Evolutionary conservation across 2,113 vertebrate genomes (phyloP), one percentile per base, ranked within the genome.

Genomic region (Corythornis cristatus): DNA sequence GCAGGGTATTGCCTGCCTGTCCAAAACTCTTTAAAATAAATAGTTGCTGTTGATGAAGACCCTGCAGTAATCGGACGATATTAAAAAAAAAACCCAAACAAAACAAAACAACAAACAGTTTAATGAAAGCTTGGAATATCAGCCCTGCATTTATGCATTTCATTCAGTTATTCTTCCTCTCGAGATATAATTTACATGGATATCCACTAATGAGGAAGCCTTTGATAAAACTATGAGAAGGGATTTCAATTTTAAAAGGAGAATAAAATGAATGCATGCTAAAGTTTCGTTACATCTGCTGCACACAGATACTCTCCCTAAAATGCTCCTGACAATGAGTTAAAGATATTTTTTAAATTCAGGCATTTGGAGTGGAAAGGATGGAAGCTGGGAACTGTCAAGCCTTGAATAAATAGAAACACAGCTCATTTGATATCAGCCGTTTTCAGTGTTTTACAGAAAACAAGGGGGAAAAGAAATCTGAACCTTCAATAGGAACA

Each of bases 381-480:
- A 57, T 0, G 6, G 90, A 85, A 92, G 57, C 67, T 60, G 67
- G 72, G 56, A 70, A 84, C n/a, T 31, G 83, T 61, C 29, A 51
- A 54, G 84, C 43, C 83, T 83, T 25, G 42, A 37, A 15, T 61
- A 84, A 70, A 80, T 4, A 7, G 70, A 93, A 93, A 76, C 88
- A 62, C 45, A 20, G n/a, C 43, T 66, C n/a, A 14, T 74, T 93
- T 53, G 42, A 14, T 62, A 83, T 60, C 56, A 28, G 54, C 42
- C 28, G 18, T 83, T 91, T 89, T 73, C 80, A 71, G 35, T 17
- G 43, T 61, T 92, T 79, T 43, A 70, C 53, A 93, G 85, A 93
- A 96, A 96, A 85, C 77, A 43, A 75, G 87, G 19, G 33, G 53
- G 82, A 70, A 54, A n/a, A 88, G 86, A 82, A 89, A 43, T 71